Base-by-base conservation (phyloP, 2,888 invertebrate species). In the Dexiosoma caninum region DNA sequence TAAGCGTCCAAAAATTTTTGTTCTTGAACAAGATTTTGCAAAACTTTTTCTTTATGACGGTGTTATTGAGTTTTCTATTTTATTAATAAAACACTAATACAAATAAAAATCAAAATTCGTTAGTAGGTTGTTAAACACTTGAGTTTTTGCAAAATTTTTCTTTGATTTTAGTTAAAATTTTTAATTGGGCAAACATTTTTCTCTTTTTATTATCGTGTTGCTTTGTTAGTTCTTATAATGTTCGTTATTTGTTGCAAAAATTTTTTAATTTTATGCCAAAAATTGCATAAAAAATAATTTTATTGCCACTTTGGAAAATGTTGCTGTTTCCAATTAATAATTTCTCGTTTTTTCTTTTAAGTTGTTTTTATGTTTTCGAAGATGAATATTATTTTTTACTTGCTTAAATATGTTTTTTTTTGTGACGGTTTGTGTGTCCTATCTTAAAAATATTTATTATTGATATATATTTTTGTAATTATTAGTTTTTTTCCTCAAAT, bases 201-300 rank as follows among this genome's bases (percentile, higher is more conserved):
- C 66, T 9, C 19, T 16, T 32, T n/a, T 4, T 14, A 37, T 27
- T 44, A 66, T 23, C 60, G 60, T 40, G 55, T 46, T n/a, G n/a
- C 23, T 27, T 66, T 30, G 9, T 75, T 49, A 23, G 8, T 27
- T 32, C 9, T 12, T n/a, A 35, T 37, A 44, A 46, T 60, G 27
- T 12, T 62, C 23, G 53, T 62, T 77, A 42, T 40, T 60, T 67
- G 40, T 53, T n/a, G 69, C 59, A 37, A 66, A 74, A 76, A 77
- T 79, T 77, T 79, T 77, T 67, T 67, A 79, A 82, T 82, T 80
- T 83, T 82, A 83, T 82, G 81, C 78, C 55, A 35, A 51, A 79
- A 74, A 72, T 49, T 81, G 81, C 84, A 84, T 84, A 83, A 83
- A 84, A 82, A 53, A 77, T 80, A 83, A 83, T 84, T 83, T 81